A percentile compares a stretch with the other conserved stretches of the same genome.
phyloP scores from a whole-genome alignment of 1,140 invertebrate genomes.

The Ganaspis sp. region DNA sequence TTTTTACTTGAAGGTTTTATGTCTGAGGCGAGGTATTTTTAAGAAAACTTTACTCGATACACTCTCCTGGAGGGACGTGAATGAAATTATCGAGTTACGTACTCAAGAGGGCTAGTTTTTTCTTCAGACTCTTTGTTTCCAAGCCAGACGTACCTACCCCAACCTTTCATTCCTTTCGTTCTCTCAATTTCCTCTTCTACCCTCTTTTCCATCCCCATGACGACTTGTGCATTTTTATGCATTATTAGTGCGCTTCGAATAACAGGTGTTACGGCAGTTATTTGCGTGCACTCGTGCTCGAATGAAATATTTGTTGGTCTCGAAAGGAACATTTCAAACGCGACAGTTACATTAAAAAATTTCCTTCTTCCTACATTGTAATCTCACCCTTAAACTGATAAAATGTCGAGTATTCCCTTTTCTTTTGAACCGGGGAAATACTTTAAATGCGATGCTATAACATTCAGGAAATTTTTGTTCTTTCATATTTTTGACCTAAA shows the following conservation, averaged over 20 bases:
- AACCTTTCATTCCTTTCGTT: neutral
- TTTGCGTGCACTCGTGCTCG: slow-evolving; percentile 2
- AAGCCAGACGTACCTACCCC: slow-evolving; percentile 20
- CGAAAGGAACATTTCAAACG: neutral
- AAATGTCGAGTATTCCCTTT: no score
- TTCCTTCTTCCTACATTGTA: neutral
- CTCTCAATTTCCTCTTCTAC: slow-evolving; percentile 6
- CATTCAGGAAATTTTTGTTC: no score
- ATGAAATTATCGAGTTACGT: slow-evolving; percentile 30
- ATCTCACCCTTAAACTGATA: no score
- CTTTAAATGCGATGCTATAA: no score
- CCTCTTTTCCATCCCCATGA: neutral
- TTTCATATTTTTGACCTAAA: no score
- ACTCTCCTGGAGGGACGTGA: slow-evolving; percentile 4
- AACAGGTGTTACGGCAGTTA: neutral
- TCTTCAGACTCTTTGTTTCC: neutral
- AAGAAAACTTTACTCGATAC: slow-evolving; percentile 20
- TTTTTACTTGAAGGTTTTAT: slow-evolving; percentile 3
- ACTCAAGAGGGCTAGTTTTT: neutral
- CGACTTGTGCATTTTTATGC: slow-evolving; percentile 28
- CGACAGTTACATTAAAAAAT: slow-evolving; percentile 6
- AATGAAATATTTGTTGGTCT: slow-evolving; percentile 8
- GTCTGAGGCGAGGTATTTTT: neutral
- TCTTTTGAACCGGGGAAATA: no score
- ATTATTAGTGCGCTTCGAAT: slow-evolving; percentile 25